Conservation (phyloP, 2,113 vertebrate genomes). For the Tichodroma muraria region DNA sequence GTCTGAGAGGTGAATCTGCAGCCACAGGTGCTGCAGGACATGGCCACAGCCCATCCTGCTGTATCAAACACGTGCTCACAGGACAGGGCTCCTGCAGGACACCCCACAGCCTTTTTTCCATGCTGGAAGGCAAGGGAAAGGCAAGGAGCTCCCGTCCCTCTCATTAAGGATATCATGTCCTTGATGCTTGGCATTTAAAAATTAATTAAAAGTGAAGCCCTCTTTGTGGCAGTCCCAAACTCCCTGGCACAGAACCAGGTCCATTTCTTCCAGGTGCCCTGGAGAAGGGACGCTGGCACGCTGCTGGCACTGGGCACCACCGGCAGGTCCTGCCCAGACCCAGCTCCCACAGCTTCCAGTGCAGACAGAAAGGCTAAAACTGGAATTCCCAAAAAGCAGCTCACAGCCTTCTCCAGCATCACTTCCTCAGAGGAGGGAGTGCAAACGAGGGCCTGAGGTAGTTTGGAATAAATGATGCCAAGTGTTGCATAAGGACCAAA, state of each 20-base stretch:
- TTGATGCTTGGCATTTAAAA: background rate
- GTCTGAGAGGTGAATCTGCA: background rate
- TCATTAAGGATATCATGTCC: background rate
- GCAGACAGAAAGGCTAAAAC: background rate
- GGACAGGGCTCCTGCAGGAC: background rate
- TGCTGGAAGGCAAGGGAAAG: background rate
- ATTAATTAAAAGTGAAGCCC: constrained; percentile 9
- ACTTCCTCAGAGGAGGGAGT: background rate
- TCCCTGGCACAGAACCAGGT: background rate
- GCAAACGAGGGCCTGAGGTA: background rate
- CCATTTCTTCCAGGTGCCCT: background rate
- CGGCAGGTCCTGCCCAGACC: background rate
- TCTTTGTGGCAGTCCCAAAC: background rate
- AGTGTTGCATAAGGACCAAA: background rate
- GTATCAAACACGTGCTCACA: no score
- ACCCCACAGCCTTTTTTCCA: background rate
- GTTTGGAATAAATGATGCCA: background rate
- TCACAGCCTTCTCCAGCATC: background rate
- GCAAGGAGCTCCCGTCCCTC: background rate
- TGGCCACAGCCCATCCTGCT: background rate
- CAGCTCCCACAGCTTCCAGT: background rate
- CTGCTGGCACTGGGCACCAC: background rate
- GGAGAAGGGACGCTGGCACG: background rate
- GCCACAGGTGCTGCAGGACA: background rate
- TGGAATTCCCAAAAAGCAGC: background rate